Evolutionary conservation across 2,888 invertebrate species (phyloP), one percentile per base, ranked within the genome.

Genomic region (Xestia xanthographa): DNA sequence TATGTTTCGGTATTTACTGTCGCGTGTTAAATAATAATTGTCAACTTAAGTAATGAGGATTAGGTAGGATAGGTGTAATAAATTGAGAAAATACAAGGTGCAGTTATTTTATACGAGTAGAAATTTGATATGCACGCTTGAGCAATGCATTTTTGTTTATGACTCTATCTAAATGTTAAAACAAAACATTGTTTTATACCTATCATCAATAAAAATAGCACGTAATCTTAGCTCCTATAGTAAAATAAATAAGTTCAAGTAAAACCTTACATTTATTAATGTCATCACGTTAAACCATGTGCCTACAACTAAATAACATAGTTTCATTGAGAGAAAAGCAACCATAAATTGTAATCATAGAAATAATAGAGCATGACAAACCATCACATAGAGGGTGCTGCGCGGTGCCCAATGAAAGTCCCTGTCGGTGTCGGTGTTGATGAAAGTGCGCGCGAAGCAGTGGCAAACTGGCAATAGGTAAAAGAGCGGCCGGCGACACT

Each of bases 391-490:
- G 87, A 85, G 88, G 84, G 80, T 87, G 78, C 80, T 87, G 78
- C 80, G 75, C 79, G 81, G 79, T 73, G 84, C 82, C 85, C 87
- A 90, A 93, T 90, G 93, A 93, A 93, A 93, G 94, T 92, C 88
- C 86, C 88, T 85, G 73, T 62, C 66, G 58, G 87, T 84, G 45
- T 70, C 70, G 65, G 89, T 87, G n/a, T 90, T 92, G 90, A 93
- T 92, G 94, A 94, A 94, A 95, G 94, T 92, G 89, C 87, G 83
- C 87, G 84, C 89, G 83, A 82, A 90, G 87, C 88, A 86, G 86
- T 87, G 90, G 91, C 91, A 90, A 93, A 86, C 86, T 87, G 90
- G 91, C 91, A 90, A 93, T 91, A 92, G 93, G 92, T 90, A 92
- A 93, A 92, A 93, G 93, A 91, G 88, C 92, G 89, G 84, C 85